Conservation (phyloP, 2,888 invertebrate genomes). For the Dendrolimus pini region DNA sequence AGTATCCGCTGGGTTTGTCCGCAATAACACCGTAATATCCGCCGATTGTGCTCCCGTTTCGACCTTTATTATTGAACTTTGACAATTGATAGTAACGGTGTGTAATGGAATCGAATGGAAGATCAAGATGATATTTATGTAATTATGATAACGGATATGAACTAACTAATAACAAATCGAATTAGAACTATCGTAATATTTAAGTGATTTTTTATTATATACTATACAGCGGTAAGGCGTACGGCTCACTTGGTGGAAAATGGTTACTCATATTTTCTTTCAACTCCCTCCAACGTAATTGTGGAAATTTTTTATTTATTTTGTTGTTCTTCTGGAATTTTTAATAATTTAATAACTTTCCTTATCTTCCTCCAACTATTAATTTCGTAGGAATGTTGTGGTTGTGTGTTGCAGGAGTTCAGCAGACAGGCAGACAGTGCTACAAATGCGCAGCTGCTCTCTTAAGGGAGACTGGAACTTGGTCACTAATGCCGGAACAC, state of each 20-base stretch:
- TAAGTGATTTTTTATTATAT: background rate
- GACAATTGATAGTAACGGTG: background rate
- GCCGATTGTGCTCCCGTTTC: background rate
- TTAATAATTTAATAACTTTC: too few species aligned
- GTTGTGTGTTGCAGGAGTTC: too few species aligned
- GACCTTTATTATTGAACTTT: constrained; percentile 8
- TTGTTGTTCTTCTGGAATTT: too few species aligned
- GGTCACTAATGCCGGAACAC: too few species aligned
- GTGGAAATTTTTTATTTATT: too few species aligned
- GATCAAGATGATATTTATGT: background rate
- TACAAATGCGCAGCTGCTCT: too few species aligned
- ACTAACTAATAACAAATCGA: background rate
- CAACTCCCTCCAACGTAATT: too few species aligned
- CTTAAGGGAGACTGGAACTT: too few species aligned
- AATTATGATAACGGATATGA: background rate
- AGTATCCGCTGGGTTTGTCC: constrained; percentile 16
- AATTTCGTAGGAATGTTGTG: too few species aligned
- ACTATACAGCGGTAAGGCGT: background rate
- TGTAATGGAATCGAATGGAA: background rate
- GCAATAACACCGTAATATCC: constrained; percentile 12
- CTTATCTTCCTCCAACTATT: too few species aligned
- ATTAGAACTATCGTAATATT: background rate
- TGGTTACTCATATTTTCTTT: background rate
- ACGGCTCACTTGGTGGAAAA: background rate
- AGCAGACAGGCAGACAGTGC: too few species aligned